Evolutionary conservation across 2,797 vertebrate genomes (phyloP).

Genomic region (Sebastes oblongus): DNA sequence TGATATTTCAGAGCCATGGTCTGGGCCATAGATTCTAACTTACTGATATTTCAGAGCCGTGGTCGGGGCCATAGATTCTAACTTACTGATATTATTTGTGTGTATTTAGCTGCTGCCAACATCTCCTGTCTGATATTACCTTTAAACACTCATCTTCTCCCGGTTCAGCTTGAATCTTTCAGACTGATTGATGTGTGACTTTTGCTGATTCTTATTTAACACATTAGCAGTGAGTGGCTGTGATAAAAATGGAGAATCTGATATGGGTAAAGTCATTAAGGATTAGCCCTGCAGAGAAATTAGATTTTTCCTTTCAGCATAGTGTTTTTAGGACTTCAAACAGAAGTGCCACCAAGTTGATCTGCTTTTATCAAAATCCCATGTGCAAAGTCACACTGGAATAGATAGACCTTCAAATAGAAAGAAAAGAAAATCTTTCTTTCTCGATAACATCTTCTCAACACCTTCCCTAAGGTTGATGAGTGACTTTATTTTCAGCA

Average conservation of each 20-base stretch:
- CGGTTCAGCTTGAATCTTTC: background rate
- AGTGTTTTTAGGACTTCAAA: slow-evolving; percentile 44
- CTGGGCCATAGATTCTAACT: too few species aligned
- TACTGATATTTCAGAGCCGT: too few species aligned
- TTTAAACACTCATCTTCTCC: slow-evolving; percentile 3
- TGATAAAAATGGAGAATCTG: slow-evolving; percentile 40
- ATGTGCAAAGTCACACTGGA: slow-evolving; percentile 1
- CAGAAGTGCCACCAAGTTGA: slow-evolving; percentile 6
- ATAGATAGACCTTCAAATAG: background rate
- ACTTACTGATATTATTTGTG: too few species aligned
- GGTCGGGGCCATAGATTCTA: too few species aligned
- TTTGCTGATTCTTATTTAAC: slow-evolving; percentile 27
- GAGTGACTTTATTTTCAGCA: slow-evolving; percentile 35
- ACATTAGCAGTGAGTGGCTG: slow-evolving; percentile 27
- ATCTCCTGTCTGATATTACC: background rate
- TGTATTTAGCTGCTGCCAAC: slow-evolving; percentile 4
- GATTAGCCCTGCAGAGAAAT: slow-evolving; percentile 44
- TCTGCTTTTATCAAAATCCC: slow-evolving; percentile 35
- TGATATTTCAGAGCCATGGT: too few species aligned
- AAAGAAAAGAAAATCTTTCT: slow-evolving; percentile 6
- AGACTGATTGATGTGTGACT: slow-evolving; percentile 3
- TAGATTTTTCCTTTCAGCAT: slow-evolving; percentile 28
- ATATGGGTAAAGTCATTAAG: slow-evolving; percentile 46
- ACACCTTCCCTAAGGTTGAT: slow-evolving; percentile 14
- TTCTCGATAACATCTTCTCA: slow-evolving; percentile 28